Evolutionary conservation across 2,113 vertebrate species (phyloP), one percentile per base, ranked within the genome.

Genomic region (Castor canadensis): DNA sequence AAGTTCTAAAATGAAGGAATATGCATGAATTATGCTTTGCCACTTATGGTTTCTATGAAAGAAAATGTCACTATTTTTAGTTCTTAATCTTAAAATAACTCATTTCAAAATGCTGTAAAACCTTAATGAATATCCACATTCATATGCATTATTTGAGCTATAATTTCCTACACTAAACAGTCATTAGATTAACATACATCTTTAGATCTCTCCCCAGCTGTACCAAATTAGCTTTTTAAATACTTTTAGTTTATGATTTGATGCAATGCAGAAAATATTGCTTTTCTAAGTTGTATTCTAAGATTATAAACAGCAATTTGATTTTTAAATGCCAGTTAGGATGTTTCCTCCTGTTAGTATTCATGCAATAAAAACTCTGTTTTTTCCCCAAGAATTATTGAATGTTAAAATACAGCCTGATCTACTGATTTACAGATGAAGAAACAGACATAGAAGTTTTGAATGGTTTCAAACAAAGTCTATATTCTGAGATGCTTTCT

Each of bases 101-200:
- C 77, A 94, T 86, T 97, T 67, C 89, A 73, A 95, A 97, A 91
- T 96, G 67, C 58, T 89, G 38, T 83, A 89, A 97, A 96, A 85
- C 1, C 84, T 91, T 97, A 96, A 97, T 95, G 97, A 97, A 96
- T 92, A 98, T 96, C 69, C 83, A 93, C 90, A 94, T 94, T 89
- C 91, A 80, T 87, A 95, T 97, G 95, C 89, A 96, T 97, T 97
- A 98, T 98, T 98, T 97, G 97, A 97, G 80, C 93, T 97, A 82
- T 95, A 97, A 97, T 97, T 98, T 96, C 64, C 86, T 93, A 89
- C 89, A 92, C 95, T 94, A 97, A 98, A 96, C 91, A 97, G 97
- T 97, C 96, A 97, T 98, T 97, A 97, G 86, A 95, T 96, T 97
- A 97, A 97, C 95, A 97, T 97, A 93, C 69, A 96, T 94, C 94